A percentile compares a stretch with the other conserved stretches of the same genome.
These are phyloP conservation scores for Oscheius myriophilus DNA, from an alignment of 2,888 invertebrate species.

Conservation along the genomic window DNA sequence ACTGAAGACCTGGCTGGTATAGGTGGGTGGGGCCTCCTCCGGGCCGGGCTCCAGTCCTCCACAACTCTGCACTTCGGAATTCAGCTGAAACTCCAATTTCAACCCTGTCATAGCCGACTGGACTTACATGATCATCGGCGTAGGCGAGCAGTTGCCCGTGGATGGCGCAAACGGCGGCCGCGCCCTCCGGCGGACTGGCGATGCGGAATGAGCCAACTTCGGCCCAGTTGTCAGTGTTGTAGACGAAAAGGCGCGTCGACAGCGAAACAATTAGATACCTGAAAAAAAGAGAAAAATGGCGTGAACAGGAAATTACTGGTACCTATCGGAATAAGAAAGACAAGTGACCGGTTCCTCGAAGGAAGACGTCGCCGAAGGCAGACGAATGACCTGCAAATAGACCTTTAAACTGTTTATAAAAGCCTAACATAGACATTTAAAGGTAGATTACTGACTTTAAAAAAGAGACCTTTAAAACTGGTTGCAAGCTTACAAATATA, in stretches of 20 bases:
- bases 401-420: no score
- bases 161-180: conserved; percentile 54
- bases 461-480: background rate
- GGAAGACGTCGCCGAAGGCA: conserved; percentile 39
- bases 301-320: background rate
- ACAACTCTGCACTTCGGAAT: conserved; percentile 67
- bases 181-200: conserved; percentile 48
- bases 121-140: conserved; percentile 53
- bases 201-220: conserved; percentile 49
- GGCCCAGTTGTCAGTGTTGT: conserved; percentile 68
- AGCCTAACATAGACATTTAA: no score
- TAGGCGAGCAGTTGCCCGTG: conserved; percentile 60
- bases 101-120: no score
- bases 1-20: conserved; percentile 73
- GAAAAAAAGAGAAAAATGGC: background rate
- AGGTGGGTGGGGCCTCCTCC: conserved; percentile 61
- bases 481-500: no score
- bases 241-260: conserved; percentile 71
- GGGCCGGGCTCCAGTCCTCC: conserved; percentile 49
- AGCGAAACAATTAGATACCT: conserved; percentile 59
- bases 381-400: conserved; percentile 26
- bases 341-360: conserved; percentile 71
- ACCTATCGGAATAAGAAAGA: conserved; percentile 69
- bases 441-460: no score
- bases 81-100: conserved; percentile 66